Base-by-base conservation (phyloP, 2,888 invertebrate species). In the Lycaena phlaeas region DNA sequence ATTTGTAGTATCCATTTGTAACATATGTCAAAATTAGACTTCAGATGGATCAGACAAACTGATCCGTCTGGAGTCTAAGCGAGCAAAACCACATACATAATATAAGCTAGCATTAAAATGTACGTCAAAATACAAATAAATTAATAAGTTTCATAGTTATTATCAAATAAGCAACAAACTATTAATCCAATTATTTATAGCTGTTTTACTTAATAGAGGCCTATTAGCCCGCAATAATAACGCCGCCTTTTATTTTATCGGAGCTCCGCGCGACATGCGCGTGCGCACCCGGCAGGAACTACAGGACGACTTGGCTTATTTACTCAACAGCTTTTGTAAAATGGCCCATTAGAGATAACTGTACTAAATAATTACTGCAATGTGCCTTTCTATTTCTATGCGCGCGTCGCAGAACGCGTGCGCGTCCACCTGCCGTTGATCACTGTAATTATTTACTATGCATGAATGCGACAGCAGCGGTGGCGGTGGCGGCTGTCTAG, bases 281-380 rank as follows among this genome's bases (percentile, higher is more conserved):
- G n/a, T 49, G 66, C 57, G 64, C 77, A 73, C 66, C 71, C 69
- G 71, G 71, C 74, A 56, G 66, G 71, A 67, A 68, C 68, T 62
- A 65, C 76, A 70, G 78, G 77, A 74, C 77, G n/a, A n/a, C n/a
- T n/a, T 41, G 64, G 69, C 74, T 73, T 82, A 78, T 81, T 79
- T 82, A 79, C 81, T 76, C 68, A 74, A 78, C 82, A 84, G 82
- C 82, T 79, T 84, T 82, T 69, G 81, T 72, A 74, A 82, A 82
- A 78, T 70, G 76, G 60, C 79, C 81, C 75, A 84, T 84, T 84
- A 84, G 66, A 70, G 75, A 68, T 84, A 84, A 84, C 84, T 78
- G 84, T 84, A 81, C 75, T 73, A 76, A 82, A 84, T 82, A 84
- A 84, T 84, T 82, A 78, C 73, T 79, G 84, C 84, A 82, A 84